A percentile compares a stretch with the other conserved stretches of the same genome.
These are phyloP conservation scores for Cryptotis parvus DNA, from an alignment of 2,113 vertebrate species.

Conservation along the genomic window DNA sequence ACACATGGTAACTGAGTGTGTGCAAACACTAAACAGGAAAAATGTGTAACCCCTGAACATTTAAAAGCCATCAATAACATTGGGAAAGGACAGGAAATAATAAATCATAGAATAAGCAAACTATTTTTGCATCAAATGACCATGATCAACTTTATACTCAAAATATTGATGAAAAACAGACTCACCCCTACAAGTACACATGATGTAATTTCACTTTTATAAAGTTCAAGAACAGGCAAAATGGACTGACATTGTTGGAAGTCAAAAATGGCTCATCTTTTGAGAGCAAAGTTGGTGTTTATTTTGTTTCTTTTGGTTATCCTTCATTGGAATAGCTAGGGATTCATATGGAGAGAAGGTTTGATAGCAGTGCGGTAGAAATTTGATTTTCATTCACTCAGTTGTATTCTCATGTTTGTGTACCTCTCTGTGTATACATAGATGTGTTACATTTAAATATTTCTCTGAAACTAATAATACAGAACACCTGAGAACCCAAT, in stretches of 20 bases:
- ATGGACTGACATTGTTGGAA: not conserved
- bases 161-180: not conserved
- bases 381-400: not conserved
- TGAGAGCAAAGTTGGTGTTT: not conserved
- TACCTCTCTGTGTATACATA: not conserved
- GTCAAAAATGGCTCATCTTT: not conserved
- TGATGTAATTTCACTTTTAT: not conserved
- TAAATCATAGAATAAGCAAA: not conserved
- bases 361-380: not conserved
- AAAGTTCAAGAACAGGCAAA: conserved; percentile 7
- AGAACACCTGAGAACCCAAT: not conserved
- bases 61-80: no score
- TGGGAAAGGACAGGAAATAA: not conserved
- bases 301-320: not conserved
- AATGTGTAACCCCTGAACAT: no score
- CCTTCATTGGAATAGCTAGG: not conserved
- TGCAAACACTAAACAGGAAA: no score
- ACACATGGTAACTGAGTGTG: no score
- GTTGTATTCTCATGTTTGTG: not conserved
- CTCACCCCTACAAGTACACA: not conserved
- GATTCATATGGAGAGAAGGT: not conserved
- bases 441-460: not conserved
- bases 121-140: not conserved
- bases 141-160: conserved; percentile 24
- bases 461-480: not conserved